Base-by-base conservation (phyloP, 1,140 invertebrate genomes). In the Zaprionus nigranus region DNA sequence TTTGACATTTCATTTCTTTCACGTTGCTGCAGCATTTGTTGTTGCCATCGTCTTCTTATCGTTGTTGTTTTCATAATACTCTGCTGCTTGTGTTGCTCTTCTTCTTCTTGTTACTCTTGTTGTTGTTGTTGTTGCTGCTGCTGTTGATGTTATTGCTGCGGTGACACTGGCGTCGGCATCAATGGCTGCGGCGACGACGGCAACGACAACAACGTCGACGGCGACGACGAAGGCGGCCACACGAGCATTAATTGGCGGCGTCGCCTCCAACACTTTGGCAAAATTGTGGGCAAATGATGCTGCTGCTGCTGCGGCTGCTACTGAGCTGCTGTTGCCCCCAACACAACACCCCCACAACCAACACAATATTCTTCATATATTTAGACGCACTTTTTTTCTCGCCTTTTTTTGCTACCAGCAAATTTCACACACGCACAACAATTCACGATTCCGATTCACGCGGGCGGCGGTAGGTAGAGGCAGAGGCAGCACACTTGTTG, bases 1-100 rank as follows among this genome's bases (percentile, higher is more conserved):
- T 75, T 81, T 75, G 70, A 68, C 71, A 85, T 71, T 79, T 49
- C 24, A 66, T 75, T 81, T 78, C 59, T 72, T 85, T 75, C 82
- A 84, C 82, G 67, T 71, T 85, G 60, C 68, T 73, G 56, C 67
- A 66, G 60, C 68, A 76, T 68, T 59, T 51, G 61, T 78, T 74
- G 66, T 74, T 81, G 72, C 71, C 67, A 60, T 76, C 58, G 63
- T 76, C 58, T 54, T 53, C 71, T 60, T 56, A 59, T 66, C 63
- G 65, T 66, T 78, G 49, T 60, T 56, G 53, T 30, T 66, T 51
- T 51, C 20, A 51, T 51, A 24, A 24, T 51, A 51, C 20, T 51
- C 46, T 51, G n/a, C n/a, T 49, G 46, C 46, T 51, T 51, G 46
- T 74, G 66, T 71, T 81, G 72, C 68, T 70, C 60, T 30, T 69